These are phyloP conservation scores for Amaurobius ferox DNA, from an alignment of 2,888 invertebrate species.

Conservation along the genomic window DNA sequence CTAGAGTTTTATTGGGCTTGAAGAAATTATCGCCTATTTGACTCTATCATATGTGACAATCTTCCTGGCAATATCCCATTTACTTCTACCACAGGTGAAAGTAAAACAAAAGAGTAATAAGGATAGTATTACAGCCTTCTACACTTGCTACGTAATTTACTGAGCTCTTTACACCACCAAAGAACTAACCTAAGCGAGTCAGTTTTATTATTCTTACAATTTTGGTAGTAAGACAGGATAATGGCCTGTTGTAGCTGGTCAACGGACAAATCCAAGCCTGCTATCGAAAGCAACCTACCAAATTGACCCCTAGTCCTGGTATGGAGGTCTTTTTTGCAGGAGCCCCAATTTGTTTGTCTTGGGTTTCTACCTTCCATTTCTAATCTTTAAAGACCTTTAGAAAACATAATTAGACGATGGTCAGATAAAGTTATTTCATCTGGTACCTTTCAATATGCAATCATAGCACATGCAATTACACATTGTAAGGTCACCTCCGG, in stretches of 20 bases:
- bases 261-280: not conserved
- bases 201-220: not conserved
- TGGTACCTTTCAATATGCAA: not conserved
- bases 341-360: not conserved
- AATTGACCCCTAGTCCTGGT: not conserved
- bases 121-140: not conserved
- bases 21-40: not conserved
- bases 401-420: not conserved
- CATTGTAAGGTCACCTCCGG: too few relatives aligned
- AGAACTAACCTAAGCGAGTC: not conserved
- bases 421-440: conserved; percentile 16
- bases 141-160: not conserved
- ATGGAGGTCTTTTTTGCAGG: not conserved
- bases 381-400: not conserved
- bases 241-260: not conserved
- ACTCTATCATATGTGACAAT: not conserved
- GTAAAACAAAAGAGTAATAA: not conserved
- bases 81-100: too few relatives aligned
- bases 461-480: not conserved
- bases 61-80: too few relatives aligned
- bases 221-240: too few relatives aligned
- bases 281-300: not conserved
- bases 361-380: not conserved
- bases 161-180: conserved; percentile 11
- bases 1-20: too few relatives aligned